These are phyloP conservation scores for Cepphus grylle DNA, from an alignment of 2,113 vertebrate species.

Conservation along the genomic window DNA sequence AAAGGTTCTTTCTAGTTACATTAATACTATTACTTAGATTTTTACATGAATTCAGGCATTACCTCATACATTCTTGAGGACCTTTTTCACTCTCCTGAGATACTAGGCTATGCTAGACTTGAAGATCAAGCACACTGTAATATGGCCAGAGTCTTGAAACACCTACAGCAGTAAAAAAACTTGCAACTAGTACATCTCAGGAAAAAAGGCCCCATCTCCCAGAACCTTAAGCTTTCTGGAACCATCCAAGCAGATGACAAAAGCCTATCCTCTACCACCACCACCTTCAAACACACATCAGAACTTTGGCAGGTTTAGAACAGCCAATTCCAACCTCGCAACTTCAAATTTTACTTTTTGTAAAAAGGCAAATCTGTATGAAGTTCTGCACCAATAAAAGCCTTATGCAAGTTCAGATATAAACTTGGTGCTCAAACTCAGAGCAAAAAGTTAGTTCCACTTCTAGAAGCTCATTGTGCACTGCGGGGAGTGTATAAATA, in stretches of 20 bases:
- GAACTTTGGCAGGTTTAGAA: background rate
- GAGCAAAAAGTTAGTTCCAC: background rate
- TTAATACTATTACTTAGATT: rapidly evolving
- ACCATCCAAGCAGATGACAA: background rate
- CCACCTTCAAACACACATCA: background rate
- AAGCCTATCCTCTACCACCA: background rate
- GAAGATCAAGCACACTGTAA: rapidly evolving
- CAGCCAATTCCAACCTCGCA: background rate
- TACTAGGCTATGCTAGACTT: rapidly evolving
- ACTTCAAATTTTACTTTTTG: rapidly evolving
- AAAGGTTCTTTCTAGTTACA: background rate
- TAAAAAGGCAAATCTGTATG: background rate
- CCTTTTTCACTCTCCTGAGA: background rate
- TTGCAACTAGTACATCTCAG: rapidly evolving
- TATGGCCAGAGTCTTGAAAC: background rate
- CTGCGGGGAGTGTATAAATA: rapidly evolving
- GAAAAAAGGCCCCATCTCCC: background rate
- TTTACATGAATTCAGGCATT: background rate
- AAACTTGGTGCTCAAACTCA: rapidly evolving
- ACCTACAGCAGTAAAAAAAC: background rate
- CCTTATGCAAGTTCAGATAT: no score
- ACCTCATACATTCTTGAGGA: background rate
- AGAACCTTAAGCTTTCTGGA: background rate
- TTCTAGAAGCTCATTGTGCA: background rate
- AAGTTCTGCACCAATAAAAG: background rate